A percentile compares a stretch with the other conserved stretches of the same genome.
phyloP scores from a whole-genome alignment of 2,888 invertebrate genomes.

The Isotomurus palustris region DNA sequence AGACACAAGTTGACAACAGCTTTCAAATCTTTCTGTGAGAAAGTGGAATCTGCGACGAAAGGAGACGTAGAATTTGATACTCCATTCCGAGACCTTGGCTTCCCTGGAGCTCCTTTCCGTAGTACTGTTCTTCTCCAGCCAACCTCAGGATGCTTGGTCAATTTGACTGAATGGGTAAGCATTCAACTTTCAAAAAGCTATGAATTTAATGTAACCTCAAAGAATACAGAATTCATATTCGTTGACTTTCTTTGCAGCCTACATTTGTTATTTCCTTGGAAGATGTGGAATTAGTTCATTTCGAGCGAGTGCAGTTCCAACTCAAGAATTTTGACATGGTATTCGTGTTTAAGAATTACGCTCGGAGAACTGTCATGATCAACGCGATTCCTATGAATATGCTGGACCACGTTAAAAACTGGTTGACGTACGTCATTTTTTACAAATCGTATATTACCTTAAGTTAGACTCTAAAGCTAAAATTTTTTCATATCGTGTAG shows the following conservation, averaged over 20 bases:
- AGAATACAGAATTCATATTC: not conserved
- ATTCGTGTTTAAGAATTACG: slow-evolving; percentile 98
- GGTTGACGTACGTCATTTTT: slow-evolving; percentile 76
- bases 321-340: slow-evolving; percentile 99
- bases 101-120: slow-evolving; percentile 94
- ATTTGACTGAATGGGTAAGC: slow-evolving; percentile 87
- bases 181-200: not conserved
- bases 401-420: slow-evolving; percentile 98
- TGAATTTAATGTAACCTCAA: not conserved
- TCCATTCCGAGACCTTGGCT: slow-evolving; percentile 96
- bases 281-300: slow-evolving; percentile 96
- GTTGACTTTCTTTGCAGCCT: slow-evolving; percentile 59
- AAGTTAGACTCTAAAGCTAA: not conserved
- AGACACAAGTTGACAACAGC: slow-evolving; percentile 94
- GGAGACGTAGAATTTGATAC: slow-evolving; percentile 97
- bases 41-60: slow-evolving; percentile 91
- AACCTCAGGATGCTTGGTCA: slow-evolving; percentile 95
- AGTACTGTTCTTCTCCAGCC: slow-evolving; percentile 95
- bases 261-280: slow-evolving; percentile 97
- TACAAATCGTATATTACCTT: not conserved
- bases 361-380: slow-evolving; percentile 88
- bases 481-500: slow-evolving; percentile 51
- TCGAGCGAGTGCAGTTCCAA: slow-evolving; percentile 97
- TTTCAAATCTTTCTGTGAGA: slow-evolving; percentile 97
- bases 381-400: slow-evolving; percentile 99